Evolutionary conservation across 2,797 vertebrate genomes (phyloP), one percentile per base, ranked within the genome.

Genomic region (Enteromius paludinosus): DNA sequence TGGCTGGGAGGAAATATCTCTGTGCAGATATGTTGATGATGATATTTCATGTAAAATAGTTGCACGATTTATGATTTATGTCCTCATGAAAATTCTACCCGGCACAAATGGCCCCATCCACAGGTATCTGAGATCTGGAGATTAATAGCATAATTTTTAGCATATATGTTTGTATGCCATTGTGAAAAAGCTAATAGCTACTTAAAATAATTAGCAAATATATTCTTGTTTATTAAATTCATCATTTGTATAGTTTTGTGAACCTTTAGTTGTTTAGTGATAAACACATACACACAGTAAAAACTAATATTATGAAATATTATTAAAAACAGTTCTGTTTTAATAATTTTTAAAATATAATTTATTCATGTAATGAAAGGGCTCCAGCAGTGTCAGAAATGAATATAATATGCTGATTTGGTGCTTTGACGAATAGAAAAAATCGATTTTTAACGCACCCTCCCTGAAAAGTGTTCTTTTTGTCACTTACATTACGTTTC

Each of bases 21-120:
- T 45, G 14, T 10, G 18, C 18, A 70, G 28, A 49, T 43, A 49
- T 71, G 43, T 20, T 71, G 69, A 70, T 59, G 43, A 59, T 59
- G 7, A 59, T 56, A 79, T 43, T 80, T 14, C 17, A 33, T 61
- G 11, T 7, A 71, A 71, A 80, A 35, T 23, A 23, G 18, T 54
- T 15, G 54, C 49, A 38, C 11, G 3, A 43, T 43, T 43, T 43
- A 15, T 59, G 30, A 56, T 23, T 73, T 30, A 73, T 56, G 12
- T 70, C 6, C 5, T 47, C 41, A 2, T 2, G 5, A 23, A 77
- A 77, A 30, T 25, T 49, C 30, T 49, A 47, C 14, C 43, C 17
- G 15, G 47, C 43, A 49, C 25, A 71, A 49, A 30, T 71, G 17
- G 4, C 15, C 69, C 45, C 28, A 49, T 18, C 35, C 45, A 12